phyloP scores from a whole-genome alignment of 2,797 vertebrate species.

The Halcyon leucocephala region DNA sequence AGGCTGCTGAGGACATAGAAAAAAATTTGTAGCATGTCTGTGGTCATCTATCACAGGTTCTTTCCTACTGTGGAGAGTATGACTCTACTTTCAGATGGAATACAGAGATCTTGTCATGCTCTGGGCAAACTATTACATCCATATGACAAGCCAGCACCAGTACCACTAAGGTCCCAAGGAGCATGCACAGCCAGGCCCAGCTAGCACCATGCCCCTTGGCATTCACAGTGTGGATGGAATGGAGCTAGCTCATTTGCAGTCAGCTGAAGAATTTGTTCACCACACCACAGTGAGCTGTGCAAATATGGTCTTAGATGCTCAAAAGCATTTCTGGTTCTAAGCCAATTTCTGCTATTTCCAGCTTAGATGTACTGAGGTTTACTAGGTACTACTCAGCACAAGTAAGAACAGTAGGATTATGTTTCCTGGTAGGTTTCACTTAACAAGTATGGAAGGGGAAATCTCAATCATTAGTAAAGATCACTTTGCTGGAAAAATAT shows the following conservation, averaged over 20 bases:
- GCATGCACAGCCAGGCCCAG: too few species aligned
- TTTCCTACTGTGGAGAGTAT: not conserved
- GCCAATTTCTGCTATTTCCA: not conserved
- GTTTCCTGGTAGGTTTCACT: not conserved
- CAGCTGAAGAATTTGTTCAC: not conserved
- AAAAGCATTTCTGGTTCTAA: not conserved
- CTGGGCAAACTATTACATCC: not conserved
- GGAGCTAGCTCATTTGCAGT: not conserved
- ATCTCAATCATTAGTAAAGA: not conserved
- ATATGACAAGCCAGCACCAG: not conserved
- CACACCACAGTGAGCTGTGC: not conserved
- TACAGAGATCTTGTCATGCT: not conserved
- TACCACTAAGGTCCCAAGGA: not conserved
- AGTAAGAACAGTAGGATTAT: not conserved
- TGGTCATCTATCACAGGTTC: not conserved
- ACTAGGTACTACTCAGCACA: not conserved
- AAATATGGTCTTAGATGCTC: not conserved
- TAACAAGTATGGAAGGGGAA: not conserved
- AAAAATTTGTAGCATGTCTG: not conserved
- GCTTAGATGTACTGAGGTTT: not conserved
- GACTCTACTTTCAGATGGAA: not conserved
- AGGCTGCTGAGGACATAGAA: not conserved
- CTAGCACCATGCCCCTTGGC: not conserved
- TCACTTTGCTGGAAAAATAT: not conserved
- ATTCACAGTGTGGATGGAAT: accelerated